phyloP scores from a whole-genome alignment of 2,113 vertebrate genomes.

The Recurvirostra avosetta region DNA sequence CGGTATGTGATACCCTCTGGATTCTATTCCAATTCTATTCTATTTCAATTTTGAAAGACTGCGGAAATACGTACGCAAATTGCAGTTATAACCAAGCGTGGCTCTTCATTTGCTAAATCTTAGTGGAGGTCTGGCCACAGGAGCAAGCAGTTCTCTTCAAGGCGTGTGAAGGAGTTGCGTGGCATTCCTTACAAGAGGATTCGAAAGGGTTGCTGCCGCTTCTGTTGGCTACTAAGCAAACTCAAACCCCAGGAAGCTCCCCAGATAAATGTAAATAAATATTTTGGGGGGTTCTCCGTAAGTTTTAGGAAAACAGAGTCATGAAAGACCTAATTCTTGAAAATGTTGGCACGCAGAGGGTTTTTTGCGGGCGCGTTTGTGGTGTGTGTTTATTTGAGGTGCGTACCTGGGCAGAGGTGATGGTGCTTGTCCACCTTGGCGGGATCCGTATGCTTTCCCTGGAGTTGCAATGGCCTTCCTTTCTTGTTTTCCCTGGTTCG shows the following conservation, averaged over 20 bases:
- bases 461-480: neutral
- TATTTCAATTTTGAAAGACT: neutral
- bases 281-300: neutral
- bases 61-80: neutral
- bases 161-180: too few species aligned
- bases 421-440: neutral
- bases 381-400: neutral
- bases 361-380: neutral
- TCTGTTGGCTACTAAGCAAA: neutral
- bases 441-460: neutral
- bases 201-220: neutral
- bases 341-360: neutral
- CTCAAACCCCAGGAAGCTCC: neutral
- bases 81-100: neutral
- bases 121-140: neutral
- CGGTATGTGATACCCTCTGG: accelerated
- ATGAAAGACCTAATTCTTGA: neutral
- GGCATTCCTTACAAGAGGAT: neutral
- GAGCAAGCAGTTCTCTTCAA: neutral
- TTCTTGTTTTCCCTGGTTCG: accelerated
- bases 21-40: neutral
- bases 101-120: neutral
- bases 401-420: neutral
- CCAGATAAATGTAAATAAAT: neutral
- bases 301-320: neutral